Percentiles rank a stretch among this genome's conserved stretches.
Evolutionary conservation across 2,113 vertebrate genomes (phyloP).

Genomic region (Burhinus bistriatus): DNA sequence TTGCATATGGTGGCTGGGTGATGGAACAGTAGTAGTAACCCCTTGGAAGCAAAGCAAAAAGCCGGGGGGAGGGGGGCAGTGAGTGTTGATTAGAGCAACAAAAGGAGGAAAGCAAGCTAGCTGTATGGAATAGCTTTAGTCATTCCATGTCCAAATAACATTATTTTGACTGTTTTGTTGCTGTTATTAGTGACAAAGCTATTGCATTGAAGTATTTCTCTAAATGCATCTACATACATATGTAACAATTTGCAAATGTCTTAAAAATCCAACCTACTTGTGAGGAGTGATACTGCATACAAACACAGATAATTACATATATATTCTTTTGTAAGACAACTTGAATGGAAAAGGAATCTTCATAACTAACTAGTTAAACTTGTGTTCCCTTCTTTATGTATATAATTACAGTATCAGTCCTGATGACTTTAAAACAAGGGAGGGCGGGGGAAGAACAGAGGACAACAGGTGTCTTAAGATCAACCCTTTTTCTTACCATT

Average conservation of each 20-base stretch:
- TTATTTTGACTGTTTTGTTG: not conserved
- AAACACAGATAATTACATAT: not conserved
- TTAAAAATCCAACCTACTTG: not conserved
- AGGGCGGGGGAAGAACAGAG: not conserved
- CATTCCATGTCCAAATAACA: not conserved
- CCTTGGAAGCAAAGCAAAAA: not conserved
- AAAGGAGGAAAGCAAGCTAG: not conserved
- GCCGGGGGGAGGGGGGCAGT: rapidly evolving
- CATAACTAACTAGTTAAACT: not conserved
- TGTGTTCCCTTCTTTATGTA: not conserved
- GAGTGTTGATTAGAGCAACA: not conserved
- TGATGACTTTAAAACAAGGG: not conserved
- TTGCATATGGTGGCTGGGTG: not conserved
- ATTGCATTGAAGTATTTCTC: not conserved
- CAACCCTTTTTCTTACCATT: not conserved
- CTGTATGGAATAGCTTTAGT: not conserved
- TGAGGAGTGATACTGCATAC: not conserved
- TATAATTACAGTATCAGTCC: not conserved
- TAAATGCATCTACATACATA: not conserved
- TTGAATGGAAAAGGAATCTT: not conserved
- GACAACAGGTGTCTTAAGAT: not conserved
- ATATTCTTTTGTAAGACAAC: not conserved
- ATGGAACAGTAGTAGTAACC: not conserved
- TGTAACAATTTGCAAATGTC: not conserved
- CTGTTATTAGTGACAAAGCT: not conserved